Base-by-base conservation (phyloP, 2,888 invertebrate genomes). In the Drosophila mettleri region DNA sequence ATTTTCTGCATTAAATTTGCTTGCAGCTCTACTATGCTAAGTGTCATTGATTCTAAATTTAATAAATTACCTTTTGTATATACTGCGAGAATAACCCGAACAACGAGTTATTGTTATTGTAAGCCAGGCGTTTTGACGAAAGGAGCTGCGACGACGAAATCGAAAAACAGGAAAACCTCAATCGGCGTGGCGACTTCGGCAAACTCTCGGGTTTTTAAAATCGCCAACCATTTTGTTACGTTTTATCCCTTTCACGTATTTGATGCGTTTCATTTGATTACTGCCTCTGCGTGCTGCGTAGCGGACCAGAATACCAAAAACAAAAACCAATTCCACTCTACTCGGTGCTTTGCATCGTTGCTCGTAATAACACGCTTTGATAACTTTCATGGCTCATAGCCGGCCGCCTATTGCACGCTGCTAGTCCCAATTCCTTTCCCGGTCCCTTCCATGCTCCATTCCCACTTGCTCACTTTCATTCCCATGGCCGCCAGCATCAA, bases 341-440 rank as follows among this genome's bases (percentile, higher is more conserved):
- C 60, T 46, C 61, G 57, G 73, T 63, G 78, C 64, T 77, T 74
- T 80, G 88, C 88, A 76, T 81, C 76, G 74, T 74, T 88, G 80
- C 72, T 84, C 76, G 89, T 88, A 91, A 91, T 91, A 91, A 90
- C 91, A 91, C 90, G 90, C 90, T 90, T 89, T 89, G 84, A 89
- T 91, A 90, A 91, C 90, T 91, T 91, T 91, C 88, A 89, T 90
- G 90, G 79, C 82, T 86, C 86, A 86, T 86, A 78, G 80, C 86
- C 63, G 68, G 63, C 88, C 88, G 88, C 85, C 89, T 87, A 76
- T 87, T 80, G 74, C 68, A 74, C 73, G 78, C 80, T 80, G 77
- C 70, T 74, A 70, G 62, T 69, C 51, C 66, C 59, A 36, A 36
- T 27, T 27, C 46, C 36, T 33, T 51, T 38, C 49, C 49, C 63